Evolutionary conservation across 2,113 vertebrate species (phyloP).

Genomic region (Gadus macrocephalus): DNA sequence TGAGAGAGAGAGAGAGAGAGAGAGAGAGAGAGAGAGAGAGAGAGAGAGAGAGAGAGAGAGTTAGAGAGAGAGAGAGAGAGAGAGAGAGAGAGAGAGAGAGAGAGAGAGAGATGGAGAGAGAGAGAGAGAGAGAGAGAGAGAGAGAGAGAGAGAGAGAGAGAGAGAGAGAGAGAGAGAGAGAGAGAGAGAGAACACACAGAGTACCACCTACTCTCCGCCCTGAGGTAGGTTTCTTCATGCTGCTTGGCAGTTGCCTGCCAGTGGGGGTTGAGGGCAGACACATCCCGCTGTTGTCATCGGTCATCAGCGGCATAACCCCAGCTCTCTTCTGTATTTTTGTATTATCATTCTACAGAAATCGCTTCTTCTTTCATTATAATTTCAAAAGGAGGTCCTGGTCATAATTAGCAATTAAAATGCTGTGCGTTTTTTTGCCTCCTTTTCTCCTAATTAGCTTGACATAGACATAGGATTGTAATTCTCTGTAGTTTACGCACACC

Average conservation of each 20-base stretch:
- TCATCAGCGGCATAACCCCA: not conserved
- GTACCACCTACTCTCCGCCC: not conserved
- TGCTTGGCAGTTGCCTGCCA: not conserved
- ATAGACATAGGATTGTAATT: slow-evolving; percentile 53
- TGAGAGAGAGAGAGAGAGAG: no score
- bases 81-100: no score
- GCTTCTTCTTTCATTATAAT: slow-evolving; percentile 45
- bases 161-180: no score
- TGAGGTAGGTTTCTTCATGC: not conserved
- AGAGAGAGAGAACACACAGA: not conserved
- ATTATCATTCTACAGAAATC: not conserved
- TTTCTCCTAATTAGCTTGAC: slow-evolving; percentile 68
- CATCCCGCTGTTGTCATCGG: slow-evolving; percentile 46
- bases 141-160: no score
- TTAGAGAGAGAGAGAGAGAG: no score
- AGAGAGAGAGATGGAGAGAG: no score
- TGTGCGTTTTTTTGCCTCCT: slow-evolving; percentile 48
- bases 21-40: no score
- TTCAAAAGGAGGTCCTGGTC: slow-evolving; percentile 53
- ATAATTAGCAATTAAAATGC: slow-evolving; percentile 77
- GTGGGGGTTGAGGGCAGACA: slow-evolving; percentile 16
- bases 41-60: no score
- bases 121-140: no score
- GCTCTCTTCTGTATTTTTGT: slow-evolving; percentile 16
- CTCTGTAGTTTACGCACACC: slow-evolving; percentile 32